phyloP scores from a whole-genome alignment of 2,113 vertebrate species.

The Psittacara wagleri region DNA sequence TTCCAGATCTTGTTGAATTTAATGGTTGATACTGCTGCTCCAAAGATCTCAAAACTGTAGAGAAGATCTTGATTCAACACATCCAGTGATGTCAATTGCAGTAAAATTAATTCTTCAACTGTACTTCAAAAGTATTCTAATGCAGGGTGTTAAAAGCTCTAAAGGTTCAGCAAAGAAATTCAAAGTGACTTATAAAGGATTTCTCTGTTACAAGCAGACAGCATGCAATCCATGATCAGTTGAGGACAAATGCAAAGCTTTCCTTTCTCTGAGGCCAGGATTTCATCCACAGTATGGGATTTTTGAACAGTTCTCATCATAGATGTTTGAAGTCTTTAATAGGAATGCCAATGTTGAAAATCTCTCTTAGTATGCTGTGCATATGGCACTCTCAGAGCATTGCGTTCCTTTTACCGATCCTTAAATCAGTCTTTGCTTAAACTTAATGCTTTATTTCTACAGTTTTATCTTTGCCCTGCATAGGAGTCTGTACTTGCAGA shows the following conservation, averaged over 20 bases:
- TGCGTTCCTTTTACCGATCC: background rate
- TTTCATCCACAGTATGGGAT: background rate
- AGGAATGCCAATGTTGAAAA: background rate
- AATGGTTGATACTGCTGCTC: background rate
- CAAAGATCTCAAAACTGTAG: background rate
- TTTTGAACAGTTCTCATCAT: background rate
- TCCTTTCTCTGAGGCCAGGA: background rate
- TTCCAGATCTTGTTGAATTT: background rate
- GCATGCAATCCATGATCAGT: background rate
- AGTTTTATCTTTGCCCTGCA: background rate
- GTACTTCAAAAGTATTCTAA: slow-evolving; percentile 11
- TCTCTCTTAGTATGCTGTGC: background rate
- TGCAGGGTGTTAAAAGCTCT: background rate
- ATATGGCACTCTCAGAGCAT: background rate
- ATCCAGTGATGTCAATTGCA: background rate
- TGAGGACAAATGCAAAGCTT: background rate
- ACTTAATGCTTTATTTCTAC: background rate
- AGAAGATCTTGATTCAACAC: background rate
- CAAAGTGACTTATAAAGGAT: background rate
- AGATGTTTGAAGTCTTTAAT: background rate
- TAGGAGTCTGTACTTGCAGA: background rate
- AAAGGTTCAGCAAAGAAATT: background rate
- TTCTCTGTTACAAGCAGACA: background rate
- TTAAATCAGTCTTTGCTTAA: background rate
- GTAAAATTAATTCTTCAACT: background rate